Evolutionary conservation across 2,113 vertebrate species (phyloP), one percentile per base, ranked within the genome.

Genomic region (Amblyopsis rosae): DNA sequence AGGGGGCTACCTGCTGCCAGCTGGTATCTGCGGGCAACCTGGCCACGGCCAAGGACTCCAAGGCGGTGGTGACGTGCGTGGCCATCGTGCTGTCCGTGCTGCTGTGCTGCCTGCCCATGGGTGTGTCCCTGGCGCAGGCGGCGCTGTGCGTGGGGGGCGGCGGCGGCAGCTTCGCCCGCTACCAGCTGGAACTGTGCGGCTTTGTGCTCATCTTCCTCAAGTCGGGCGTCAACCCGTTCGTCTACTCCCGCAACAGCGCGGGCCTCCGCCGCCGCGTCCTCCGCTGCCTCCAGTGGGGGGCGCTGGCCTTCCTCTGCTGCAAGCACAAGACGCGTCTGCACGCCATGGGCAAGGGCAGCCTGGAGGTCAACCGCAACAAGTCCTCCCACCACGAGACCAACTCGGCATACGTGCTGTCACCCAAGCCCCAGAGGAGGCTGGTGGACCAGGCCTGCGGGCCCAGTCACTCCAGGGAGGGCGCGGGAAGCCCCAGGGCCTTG

Each of bases 381-480:
- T 98, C 97, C 0, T 98, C 98, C 12, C 97, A 98, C 82, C 96
- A 98, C 0, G 97, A 98, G 87, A 98, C 96, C 73, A 99, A 98
- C 86, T 99, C 96, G 0, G 98, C 96, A 0, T 98, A 98, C 26
- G 76, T 98, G 85, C 77, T 99, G 68, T 99, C 97, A 6, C 96
- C 98, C 6, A 98, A 97, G 79, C 93, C 94, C 0, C 95, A 94
- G 75, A 94, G 94, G 70, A 95, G 94, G 84, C 90, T 98, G 63
- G 91, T 95, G 79, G 96, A 98, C 86, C 96, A 95, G 85, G 95
- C 96, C 0, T 96, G 96, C 5, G 96, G 95, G 12, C 96, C 95
- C 8, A 98, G 96, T 70, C 94, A 92, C 72, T 96, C 96, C 65
- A 94, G 92, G 84, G 96, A 96, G 13, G 96, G 94, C 3, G 62